Evolutionary conservation across 2,888 invertebrate genomes (phyloP).

Genomic region (Parapristionchus giblindavisi): DNA sequence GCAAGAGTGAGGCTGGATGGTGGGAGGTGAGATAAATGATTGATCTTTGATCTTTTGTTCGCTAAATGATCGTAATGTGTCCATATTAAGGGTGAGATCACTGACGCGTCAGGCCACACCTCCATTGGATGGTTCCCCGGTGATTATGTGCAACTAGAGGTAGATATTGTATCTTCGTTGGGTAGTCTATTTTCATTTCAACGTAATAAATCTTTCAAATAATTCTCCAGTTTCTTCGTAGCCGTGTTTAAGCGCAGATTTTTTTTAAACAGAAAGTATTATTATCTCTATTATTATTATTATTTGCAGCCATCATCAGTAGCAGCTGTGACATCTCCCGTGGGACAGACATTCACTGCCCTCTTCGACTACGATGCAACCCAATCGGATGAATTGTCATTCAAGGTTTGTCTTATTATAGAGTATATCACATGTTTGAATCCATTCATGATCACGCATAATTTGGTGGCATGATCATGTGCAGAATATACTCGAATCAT

Average conservation of each 20-base stretch:
- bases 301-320: not conserved
- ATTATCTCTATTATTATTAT: no score
- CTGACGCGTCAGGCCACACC: conserved; percentile 72
- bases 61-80: not conserved
- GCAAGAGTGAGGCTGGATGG: conserved; percentile 97
- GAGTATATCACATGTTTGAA: not conserved
- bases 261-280: no score
- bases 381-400: conserved; percentile 65
- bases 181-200: conserved; percentile 21
- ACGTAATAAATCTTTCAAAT: conserved; percentile 2
- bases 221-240: no score
- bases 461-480: not conserved
- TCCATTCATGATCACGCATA: no score
- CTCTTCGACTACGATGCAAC: conserved; percentile 65
- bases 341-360: conserved; percentile 46
- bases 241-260: no score
- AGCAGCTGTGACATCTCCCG: conserved; percentile 40
- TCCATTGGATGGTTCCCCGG: conserved; percentile 99
- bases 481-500: no score
- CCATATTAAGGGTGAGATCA: conserved; percentile 47
- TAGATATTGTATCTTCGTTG: no score
- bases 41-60: conserved; percentile 17
- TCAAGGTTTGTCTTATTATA: conserved; percentile 44
- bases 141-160: conserved; percentile 84
- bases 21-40: conserved; percentile 87